Evolutionary conservation across 2,888 invertebrate genomes (phyloP).

Genomic region (Tethea ocularis): DNA sequence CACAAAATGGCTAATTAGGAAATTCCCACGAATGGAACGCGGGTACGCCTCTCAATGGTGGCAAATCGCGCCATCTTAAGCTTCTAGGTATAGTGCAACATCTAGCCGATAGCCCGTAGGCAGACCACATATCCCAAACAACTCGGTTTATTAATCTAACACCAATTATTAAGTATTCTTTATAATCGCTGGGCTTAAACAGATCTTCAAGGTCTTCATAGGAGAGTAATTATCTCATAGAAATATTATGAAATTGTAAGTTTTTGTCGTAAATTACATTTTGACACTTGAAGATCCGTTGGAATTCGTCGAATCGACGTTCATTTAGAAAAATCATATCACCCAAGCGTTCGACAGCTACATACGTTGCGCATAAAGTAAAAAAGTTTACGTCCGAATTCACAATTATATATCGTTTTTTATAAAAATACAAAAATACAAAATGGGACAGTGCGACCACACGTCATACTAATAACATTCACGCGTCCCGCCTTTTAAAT

Average conservation of each 20-base stretch:
- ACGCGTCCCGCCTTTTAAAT: slow-evolving; percentile 64
- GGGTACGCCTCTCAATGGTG: neutral
- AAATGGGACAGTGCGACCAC: slow-evolving; percentile 81
- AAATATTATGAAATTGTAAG: slow-evolving; percentile 11
- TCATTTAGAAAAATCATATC: slow-evolving; percentile 19
- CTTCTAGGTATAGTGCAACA: slow-evolving; percentile 51
- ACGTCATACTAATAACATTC: slow-evolving; percentile 51
- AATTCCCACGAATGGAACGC: neutral
- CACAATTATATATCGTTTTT: slow-evolving; percentile 76
- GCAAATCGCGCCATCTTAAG: slow-evolving; percentile 17
- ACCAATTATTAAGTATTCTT: slow-evolving; percentile 59
- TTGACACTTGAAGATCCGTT: slow-evolving; percentile 48
- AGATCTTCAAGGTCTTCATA: slow-evolving; percentile 44
- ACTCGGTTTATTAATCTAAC: slow-evolving; percentile 71
- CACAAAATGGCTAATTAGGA: neutral
- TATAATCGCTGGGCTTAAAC: slow-evolving; percentile 48
- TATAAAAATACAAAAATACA: slow-evolving; percentile 84
- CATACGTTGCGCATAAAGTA: slow-evolving; percentile 75
- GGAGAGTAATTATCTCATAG: slow-evolving; percentile 13
- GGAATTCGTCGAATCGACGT: slow-evolving; percentile 23
- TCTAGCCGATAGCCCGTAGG: slow-evolving; percentile 55
- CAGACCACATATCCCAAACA: slow-evolving; percentile 80
- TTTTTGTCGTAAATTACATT: slow-evolving; percentile 12
- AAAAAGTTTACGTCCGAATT: slow-evolving; percentile 78
- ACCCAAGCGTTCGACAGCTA: slow-evolving; percentile 55